A percentile compares a stretch with the other conserved stretches of the same genome.
Evolutionary conservation across 2,797 vertebrate genomes (phyloP).

Genomic region (Pyrocephalus nanus): DNA sequence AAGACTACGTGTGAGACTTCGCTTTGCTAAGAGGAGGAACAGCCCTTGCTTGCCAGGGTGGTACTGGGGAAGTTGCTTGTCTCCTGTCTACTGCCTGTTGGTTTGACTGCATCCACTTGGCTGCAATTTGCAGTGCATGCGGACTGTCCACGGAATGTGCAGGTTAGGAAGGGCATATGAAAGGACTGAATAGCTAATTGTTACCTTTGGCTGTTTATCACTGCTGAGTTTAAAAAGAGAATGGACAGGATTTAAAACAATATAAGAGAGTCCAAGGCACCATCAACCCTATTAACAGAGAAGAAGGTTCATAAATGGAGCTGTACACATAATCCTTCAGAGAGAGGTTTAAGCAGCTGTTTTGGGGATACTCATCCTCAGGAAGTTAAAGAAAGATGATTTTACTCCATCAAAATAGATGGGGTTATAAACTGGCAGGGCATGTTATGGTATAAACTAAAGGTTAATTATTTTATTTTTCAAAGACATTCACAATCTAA

Average conservation of each 20-base stretch:
- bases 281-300: neutral
- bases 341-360: neutral
- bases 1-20: neutral
- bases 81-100: neutral
- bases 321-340: neutral
- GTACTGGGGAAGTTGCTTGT: neutral
- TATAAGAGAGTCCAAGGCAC: neutral
- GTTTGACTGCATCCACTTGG: neutral
- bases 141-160: neutral
- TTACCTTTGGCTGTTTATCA: neutral
- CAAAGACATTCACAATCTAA: neutral
- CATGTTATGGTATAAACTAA: neutral
- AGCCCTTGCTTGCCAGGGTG: neutral
- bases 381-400: neutral
- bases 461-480: neutral
- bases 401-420: neutral
- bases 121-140: neutral
- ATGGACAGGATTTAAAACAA: neutral
- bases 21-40: neutral
- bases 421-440: neutral
- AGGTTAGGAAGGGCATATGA: neutral
- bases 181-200: neutral
- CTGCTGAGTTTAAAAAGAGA: neutral
- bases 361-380: neutral
- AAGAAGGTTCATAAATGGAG: slow-evolving; percentile 11